Conservation (phyloP, 2,888 invertebrate species). For the Amphiduros pacificus region DNA sequence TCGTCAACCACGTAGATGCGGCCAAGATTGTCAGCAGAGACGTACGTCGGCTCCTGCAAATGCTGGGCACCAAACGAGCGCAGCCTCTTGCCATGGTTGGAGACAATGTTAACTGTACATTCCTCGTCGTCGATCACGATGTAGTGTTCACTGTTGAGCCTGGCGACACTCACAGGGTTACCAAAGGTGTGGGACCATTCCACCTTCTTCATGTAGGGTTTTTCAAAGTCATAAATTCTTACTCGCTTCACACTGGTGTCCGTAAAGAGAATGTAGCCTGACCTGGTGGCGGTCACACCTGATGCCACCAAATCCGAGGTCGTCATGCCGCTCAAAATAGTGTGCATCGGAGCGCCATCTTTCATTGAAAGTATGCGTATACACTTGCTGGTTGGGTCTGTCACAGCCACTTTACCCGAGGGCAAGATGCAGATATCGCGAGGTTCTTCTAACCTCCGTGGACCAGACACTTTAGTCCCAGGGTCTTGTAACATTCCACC, state of each 20-base stretch:
- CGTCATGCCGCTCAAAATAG: not conserved
- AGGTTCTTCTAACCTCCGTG: no score
- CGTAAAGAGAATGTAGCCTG: no score
- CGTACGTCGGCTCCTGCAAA: not conserved
- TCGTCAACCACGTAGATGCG: constrained; percentile 7
- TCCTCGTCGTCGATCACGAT: constrained; percentile 3
- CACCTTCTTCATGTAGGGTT: not conserved
- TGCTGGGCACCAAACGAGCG: constrained; percentile 6
- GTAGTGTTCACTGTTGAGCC: not conserved
- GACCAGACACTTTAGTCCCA: no score
- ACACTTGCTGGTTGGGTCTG: not conserved
- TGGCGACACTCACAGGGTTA: not conserved
- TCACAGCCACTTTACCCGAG: not conserved
- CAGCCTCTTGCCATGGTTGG: not conserved
- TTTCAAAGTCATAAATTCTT: not conserved
- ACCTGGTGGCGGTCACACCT: not conserved
- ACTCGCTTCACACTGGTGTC: not conserved
- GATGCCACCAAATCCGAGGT: not conserved
- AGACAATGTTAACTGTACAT: not conserved
- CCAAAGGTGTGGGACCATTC: not conserved
- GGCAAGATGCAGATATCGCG: not conserved
- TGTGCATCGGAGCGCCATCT: not conserved
- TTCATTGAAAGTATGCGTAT: not conserved
- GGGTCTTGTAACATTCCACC: no score
- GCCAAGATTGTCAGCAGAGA: constrained; percentile 7